phyloP scores from a whole-genome alignment of 1,140 invertebrate species.

The Drosophila malerkotliana region DNA sequence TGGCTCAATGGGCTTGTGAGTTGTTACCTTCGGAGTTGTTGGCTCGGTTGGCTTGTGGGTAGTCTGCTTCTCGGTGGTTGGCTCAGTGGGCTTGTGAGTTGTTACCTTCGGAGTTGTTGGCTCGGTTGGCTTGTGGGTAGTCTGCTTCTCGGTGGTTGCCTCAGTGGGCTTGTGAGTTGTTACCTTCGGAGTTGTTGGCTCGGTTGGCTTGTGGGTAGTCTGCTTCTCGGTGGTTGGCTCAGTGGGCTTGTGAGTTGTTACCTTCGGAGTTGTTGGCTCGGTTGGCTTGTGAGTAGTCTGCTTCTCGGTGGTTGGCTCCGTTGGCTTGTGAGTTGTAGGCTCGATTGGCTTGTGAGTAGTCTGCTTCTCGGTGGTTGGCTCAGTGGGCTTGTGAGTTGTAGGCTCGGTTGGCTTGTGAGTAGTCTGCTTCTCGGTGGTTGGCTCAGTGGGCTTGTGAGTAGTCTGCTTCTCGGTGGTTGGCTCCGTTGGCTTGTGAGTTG shows the following conservation, averaged over 20 bases:
- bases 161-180: slow-evolving; percentile 8
- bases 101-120: neutral
- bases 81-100: neutral
- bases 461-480: neutral
- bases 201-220: neutral
- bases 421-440: neutral
- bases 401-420: slow-evolving; percentile 2
- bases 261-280: neutral
- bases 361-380: neutral
- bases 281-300: slow-evolving; percentile 4
- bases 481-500: neutral
- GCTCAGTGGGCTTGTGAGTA: neutral
- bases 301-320: neutral
- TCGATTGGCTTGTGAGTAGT: neutral
- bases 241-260: neutral
- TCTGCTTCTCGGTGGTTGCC: neutral
- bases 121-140: slow-evolving; percentile 4
- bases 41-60: neutral
- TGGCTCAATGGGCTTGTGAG: neutral
- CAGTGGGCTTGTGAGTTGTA: slow-evolving; percentile 3
- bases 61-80: neutral
- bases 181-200: neutral
- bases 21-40: no score
- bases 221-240: neutral
- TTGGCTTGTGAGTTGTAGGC: neutral